Evolutionary conservation across 2,888 invertebrate genomes (phyloP), one percentile per base, ranked within the genome.

Genomic region (Ypsolopha sequella): DNA sequence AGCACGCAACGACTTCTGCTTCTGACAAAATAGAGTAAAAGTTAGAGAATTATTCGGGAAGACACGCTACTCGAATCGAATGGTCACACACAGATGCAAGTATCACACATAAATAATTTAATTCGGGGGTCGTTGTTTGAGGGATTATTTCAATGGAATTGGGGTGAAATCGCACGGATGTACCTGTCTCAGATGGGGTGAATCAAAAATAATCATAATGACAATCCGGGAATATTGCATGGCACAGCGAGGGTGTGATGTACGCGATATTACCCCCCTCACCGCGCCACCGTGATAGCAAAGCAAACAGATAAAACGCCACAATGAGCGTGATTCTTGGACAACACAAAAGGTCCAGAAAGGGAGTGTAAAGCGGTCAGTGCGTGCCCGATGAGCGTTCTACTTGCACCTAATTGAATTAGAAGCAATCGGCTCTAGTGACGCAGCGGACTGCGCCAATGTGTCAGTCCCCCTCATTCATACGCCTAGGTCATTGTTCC

Each of bases 381-480:
- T 60, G 55, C 8, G 63, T 61, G 61, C 62, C 64, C 63, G 63
- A 58, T 60, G 65, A 70, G 68, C 69, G 80, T 73, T 80, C 80
- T 67, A 80, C 74, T 80, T 78, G 76, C 70, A 69, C 58, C 66
- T 82, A 84, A 85, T 85, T 84, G 66, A 84, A 84, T 85, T 85
- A 85, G 74, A 68, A 70, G 70, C 80, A 78, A 80, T 77, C 73
- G 78, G 67, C 73, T 72, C 61, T 61, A 63, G 56, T 64, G 66
- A 63, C 63, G 59, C 62, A 61, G 55, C 62, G 24, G 24, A 24
- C 24, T 24, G 61, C 57, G 62, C 55, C 58, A 61, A 58, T 58
- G 56, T 36, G 9, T 36, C 34, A 45, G 62, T 65, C 68, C 64
- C 63, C 60, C 64, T 62, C 62, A 60, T 62, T 59, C 60, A 56